Evolutionary conservation across 2,888 invertebrate genomes (phyloP), one percentile per base, ranked within the genome.

Genomic region (Micropterix aruncella): DNA sequence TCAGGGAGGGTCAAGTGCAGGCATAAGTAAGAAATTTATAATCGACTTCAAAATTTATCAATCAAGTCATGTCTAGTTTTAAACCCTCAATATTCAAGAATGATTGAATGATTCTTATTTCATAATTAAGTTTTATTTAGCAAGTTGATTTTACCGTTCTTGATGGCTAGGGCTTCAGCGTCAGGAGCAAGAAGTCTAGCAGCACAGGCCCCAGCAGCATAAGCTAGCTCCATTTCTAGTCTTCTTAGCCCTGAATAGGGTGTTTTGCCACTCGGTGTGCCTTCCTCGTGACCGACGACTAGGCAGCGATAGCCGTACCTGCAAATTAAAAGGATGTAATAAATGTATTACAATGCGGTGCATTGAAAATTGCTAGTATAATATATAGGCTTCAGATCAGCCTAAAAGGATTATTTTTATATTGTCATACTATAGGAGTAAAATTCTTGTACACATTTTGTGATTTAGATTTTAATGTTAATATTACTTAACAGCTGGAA

Each of bases 171-270:
- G 54, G 68, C 60, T 14, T 65, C 65, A 7, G 68, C 51, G 47
- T 66, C 63, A 0, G 70, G 70, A 0, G 65, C 87, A 69, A 95
- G 85, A 3, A 96, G 77, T 55, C 89, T 84, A 9, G 91, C 83
- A 14, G 92, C 87, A 62, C 93, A 94, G 70, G 89, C 85, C 43
- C 93, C 92, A 2, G 91, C 94, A 19, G 93, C 74, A 64, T 90
- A 89, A 0, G 90, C 77, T 44, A 96, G 65, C 60, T 95, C 96
- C 60, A 86, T 86, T 65, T 96, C 96, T 46, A 95, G 66, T 49
- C 86, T 82, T 50, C 75, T 74, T 37, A 88, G 62, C 1, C 80
- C 80, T 38, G 62, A 70, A 49, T 62, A 64, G 41, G 54, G 38
- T 2, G 58, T 53, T 44, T 57, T 60, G 15, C 16, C 38, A 3